phyloP scores from a whole-genome alignment of 2,888 invertebrate species.

The Lydus trimaculatus region DNA sequence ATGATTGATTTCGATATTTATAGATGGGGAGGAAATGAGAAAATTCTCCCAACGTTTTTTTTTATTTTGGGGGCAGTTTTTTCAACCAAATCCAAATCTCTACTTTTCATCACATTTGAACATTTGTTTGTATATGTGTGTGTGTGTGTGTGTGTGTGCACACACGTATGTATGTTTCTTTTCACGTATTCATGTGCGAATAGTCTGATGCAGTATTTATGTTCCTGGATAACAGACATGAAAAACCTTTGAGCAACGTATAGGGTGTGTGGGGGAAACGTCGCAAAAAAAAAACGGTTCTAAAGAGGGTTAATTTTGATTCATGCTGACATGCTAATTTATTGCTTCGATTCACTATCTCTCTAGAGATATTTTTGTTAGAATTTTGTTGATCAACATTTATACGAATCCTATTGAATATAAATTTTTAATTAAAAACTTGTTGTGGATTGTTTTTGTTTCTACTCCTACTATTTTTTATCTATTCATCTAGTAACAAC shows the following conservation, averaged over 20 bases:
- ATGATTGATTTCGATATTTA: slow-evolving; percentile 28
- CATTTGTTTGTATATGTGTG: neutral
- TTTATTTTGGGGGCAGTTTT: neutral
- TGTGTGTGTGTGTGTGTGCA: neutral
- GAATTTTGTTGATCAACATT: neutral
- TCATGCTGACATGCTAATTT: slow-evolving; percentile 33
- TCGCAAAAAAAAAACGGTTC: slow-evolving; percentile 32
- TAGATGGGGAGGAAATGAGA: neutral
- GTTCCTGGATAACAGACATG: slow-evolving; percentile 29
- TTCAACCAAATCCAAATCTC: neutral
- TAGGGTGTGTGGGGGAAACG: too few relatives aligned
- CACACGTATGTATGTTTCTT: slow-evolving; percentile 18
- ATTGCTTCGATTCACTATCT: slow-evolving; percentile 15
- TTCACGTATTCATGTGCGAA: slow-evolving; percentile 30
- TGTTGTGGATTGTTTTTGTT: neutral
- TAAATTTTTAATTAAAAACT: neutral
- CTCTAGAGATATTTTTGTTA: neutral
- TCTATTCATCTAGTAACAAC: neutral
- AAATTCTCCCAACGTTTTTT: neutral
- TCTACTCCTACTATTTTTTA: neutral
- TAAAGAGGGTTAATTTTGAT: slow-evolving; percentile 36
- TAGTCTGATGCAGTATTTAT: slow-evolving; percentile 31
- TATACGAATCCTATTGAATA: neutral
- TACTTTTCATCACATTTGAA: neutral
- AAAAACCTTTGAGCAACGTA: slow-evolving; percentile 36